Evolutionary conservation across 2,888 invertebrate genomes (phyloP).

Genomic region (Himalopsyche tibetana): DNA sequence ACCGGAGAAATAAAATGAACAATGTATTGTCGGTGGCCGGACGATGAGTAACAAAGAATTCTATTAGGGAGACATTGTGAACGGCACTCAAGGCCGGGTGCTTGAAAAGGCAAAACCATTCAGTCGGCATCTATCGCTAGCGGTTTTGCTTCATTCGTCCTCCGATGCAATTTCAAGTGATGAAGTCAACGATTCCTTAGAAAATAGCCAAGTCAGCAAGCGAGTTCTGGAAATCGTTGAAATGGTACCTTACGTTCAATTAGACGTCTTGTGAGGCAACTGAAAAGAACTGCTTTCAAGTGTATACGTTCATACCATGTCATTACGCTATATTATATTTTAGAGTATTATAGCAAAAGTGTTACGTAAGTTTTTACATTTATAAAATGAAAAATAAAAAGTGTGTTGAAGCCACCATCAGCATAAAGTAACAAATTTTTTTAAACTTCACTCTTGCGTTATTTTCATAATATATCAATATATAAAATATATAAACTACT

Average conservation of each 20-base stretch:
- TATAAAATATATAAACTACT: too few species aligned
- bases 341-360: not conserved
- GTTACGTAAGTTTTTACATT: too few species aligned
- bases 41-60: slow-evolving; percentile 46
- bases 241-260: slow-evolving; percentile 51
- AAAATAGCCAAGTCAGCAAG: slow-evolving; percentile 52
- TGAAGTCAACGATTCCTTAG: slow-evolving; percentile 52
- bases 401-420: too few species aligned
- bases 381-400: too few species aligned
- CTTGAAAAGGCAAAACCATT: slow-evolving; percentile 52
- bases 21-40: slow-evolving; percentile 23
- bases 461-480: too few species aligned
- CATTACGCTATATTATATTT: slow-evolving; percentile 13
- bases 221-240: slow-evolving; percentile 2
- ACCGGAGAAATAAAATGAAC: slow-evolving; percentile 1
- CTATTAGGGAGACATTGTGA: slow-evolving; percentile 45
- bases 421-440: too few species aligned
- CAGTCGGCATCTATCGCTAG: slow-evolving; percentile 51
- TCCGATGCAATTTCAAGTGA: slow-evolving; percentile 49
- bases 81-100: slow-evolving; percentile 28
- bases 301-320: not conserved
- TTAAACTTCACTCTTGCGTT: too few species aligned
- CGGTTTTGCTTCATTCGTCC: slow-evolving; percentile 49
- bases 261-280: slow-evolving; percentile 54
- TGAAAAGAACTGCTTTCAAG: slow-evolving; percentile 45